Evolutionary conservation across 2,797 vertebrate species (phyloP).

Genomic region (Poeciliopsis gracilis): DNA sequence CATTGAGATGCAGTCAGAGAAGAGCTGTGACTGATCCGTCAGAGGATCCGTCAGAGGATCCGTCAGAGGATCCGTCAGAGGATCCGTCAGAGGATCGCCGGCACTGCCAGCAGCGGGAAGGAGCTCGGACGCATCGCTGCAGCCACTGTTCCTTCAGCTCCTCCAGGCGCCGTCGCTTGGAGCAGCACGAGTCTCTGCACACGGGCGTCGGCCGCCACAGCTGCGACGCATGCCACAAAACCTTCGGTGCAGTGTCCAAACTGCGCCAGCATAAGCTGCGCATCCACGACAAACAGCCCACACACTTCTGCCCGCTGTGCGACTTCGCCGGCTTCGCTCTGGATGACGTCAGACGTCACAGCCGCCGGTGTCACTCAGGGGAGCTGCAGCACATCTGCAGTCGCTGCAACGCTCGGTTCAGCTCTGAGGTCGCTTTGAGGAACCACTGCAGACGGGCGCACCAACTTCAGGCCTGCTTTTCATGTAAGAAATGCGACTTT

Average conservation of each 20-base stretch:
- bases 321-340: slow-evolving; percentile 91
- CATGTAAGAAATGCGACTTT: slow-evolving; percentile 80
- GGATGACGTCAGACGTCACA: slow-evolving; percentile 89
- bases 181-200: slow-evolving; percentile 92
- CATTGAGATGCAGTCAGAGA: slow-evolving; percentile 87
- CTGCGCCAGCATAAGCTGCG: slow-evolving; percentile 88
- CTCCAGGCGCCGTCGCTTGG: slow-evolving; percentile 87
- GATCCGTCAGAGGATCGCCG: slow-evolving; percentile 54
- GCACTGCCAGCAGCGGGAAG: slow-evolving; percentile 87
- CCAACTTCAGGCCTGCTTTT: slow-evolving; percentile 63
- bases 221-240: slow-evolving; percentile 85
- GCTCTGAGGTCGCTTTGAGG: slow-evolving; percentile 88
- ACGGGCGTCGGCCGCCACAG: slow-evolving; percentile 89
- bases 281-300: slow-evolving; percentile 88
- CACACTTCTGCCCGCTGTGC: slow-evolving; percentile 89
- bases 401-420: slow-evolving; percentile 87
- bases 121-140: slow-evolving; percentile 84
- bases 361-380: slow-evolving; percentile 89
- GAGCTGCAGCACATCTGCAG: slow-evolving; percentile 82
- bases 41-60: slow-evolving; percentile 20
- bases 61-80: too few species aligned
- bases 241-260: slow-evolving; percentile 91
- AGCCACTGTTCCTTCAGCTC: slow-evolving; percentile 90
- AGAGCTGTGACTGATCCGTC: slow-evolving; percentile 81
- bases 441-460: slow-evolving; percentile 89